Evolutionary conservation across 2,113 vertebrate genomes (phyloP).

Genomic region (Vanacampus margaritifer): DNA sequence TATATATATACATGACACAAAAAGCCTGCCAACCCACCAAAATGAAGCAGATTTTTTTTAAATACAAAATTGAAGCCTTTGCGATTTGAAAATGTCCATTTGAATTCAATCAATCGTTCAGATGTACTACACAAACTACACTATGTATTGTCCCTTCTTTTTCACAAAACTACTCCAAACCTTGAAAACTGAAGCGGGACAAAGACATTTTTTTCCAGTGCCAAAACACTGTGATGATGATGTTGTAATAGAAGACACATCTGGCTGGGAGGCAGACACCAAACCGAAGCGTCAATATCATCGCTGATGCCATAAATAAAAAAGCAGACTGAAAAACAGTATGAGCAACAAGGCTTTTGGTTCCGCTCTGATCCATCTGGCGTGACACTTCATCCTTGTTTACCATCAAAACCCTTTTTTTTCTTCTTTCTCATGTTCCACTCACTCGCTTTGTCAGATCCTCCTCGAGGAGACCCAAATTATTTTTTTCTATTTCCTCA

Average conservation of each 20-base stretch:
- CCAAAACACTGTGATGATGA: background rate
- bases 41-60: no score
- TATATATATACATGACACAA: no score
- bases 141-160: background rate
- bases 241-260: background rate
- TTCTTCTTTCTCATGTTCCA: conserved; percentile 7
- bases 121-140: no score
- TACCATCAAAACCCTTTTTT: conserved; percentile 23
- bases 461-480: background rate
- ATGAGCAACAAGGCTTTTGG: background rate
- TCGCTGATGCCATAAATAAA: background rate
- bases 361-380: conserved; percentile 15
- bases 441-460: background rate
- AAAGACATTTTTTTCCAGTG: no score
- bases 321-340: background rate
- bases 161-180: background rate
- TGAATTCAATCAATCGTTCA: no score
- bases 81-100: no score
- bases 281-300: background rate
- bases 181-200: background rate
- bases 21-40: no score
- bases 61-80: no score
- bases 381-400: conserved; percentile 23
- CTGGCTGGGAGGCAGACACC: background rate
- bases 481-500: conserved; percentile 21